Base-by-base conservation (phyloP, 2,888 invertebrate genomes). In the Acleris emargana region DNA sequence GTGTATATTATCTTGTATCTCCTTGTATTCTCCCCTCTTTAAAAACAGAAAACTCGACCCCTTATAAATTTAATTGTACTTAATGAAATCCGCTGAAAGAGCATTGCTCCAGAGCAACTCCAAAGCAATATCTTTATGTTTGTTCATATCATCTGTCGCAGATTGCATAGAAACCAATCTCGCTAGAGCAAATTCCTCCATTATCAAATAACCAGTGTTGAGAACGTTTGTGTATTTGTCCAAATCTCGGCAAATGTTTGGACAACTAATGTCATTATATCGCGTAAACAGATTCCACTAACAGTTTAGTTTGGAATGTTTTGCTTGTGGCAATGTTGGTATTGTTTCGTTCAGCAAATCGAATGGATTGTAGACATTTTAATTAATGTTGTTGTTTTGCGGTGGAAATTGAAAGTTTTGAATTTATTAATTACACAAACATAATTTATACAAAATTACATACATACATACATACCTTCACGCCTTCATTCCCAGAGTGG, bases 241-340 rank as follows among this genome's bases (percentile, higher is more conserved):
- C 69, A 71, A 72, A 73, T 55, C 66, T 61, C 71, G 64, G 68
- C 71, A 71, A 77, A 73, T 79, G 75, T 82, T 82, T 82, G 76
- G 32, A 64, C 73, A 75, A 74, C 74, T 80, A 81, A 82, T 80
- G 79, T 77, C 76, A 80, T 81, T 82, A 81, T 80, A 77, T 78
- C 69, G 72, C 47, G 69, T 75, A 78, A 80, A 82, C 77, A 79
- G 70, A 73, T 76, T 75, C 69, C 66, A 70, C 58, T 66, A 60
- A 64, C 20, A 51, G 38, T 54, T 55, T 59, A 64, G 64, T 60
- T 60, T 22, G 50, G 50, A 50, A 55, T 55, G 55, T 64, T 64
- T 59, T 45, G 55, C 54, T 49, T 53, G 59, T 55, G 59, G 55
- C 54, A 50, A 20, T 60, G 54, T 64, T 60, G n/a, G 50, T 50